Base-by-base conservation (phyloP, 2,113 vertebrate species). In the Ifrita kowaldi region DNA sequence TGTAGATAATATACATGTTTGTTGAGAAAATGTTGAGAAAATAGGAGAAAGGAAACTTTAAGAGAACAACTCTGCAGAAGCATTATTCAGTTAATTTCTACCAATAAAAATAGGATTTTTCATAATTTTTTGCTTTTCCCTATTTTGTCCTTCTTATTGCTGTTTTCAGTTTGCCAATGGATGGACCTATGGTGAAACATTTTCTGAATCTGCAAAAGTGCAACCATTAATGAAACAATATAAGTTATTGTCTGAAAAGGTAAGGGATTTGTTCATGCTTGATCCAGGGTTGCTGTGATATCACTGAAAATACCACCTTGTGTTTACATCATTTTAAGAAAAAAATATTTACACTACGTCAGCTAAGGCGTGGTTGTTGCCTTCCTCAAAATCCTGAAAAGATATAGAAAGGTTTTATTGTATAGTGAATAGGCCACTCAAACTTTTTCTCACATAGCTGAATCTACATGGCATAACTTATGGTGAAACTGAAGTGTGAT, bases 181-280 rank as follows among this genome's bases (percentile, higher is more conserved):
- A 82, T 99, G 99, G 99, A 98, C 98, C 20, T 98, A 99, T 69
- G 99, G 99, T 64, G 99, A 99, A 85, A 98, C 98, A 17, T 97
- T 98, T 62, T 99, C 98, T 97, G 99, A 99, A 52, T 98, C 98
- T 50, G 98, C 98, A 83, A 99, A 99, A 97, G 97, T 98, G 74
- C 99, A 99, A 46, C 98, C 98, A 19, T 97, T 99, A 95, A 98
- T 99, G 97, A 99, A 99, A 89, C 98, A 99, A 41, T 99, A 98
- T 97, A 99, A 99, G 92, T 94, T 98, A 28, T 96, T 99, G 19
- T 98, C 98, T 93, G 99, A 99, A 95, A 99, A 99, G 99, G 99
- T 99, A 97, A 98, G 83, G 18, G 7, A 13, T 76, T 93, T 57
- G 3, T 52, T 88, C 24, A 20, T 77, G 79, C 37, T 90, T 68